These are phyloP conservation scores for Ophioninae sp. DNA, from an alignment of 2,888 invertebrate genomes.

Conservation along the genomic window DNA sequence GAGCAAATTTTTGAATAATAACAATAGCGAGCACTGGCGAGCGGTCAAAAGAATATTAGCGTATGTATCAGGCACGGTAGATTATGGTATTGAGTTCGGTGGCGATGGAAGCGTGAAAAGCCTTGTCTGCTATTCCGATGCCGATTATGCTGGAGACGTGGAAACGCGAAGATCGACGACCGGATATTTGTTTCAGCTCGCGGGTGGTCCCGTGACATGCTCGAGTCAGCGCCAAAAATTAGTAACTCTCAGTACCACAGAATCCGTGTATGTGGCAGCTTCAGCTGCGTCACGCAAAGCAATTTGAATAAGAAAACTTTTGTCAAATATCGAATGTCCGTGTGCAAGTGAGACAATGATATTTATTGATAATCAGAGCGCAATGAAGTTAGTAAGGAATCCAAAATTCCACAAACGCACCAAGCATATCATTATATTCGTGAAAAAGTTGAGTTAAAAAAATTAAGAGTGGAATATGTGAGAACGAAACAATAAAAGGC, in stretches of 20 bases:
- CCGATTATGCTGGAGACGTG: background rate
- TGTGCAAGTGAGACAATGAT: background rate
- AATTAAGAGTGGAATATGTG: background rate
- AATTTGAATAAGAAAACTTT: background rate
- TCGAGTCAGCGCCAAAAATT: constrained; percentile 6
- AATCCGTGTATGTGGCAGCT: constrained; percentile 1
- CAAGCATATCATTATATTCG: constrained; percentile 65
- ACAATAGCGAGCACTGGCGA: background rate
- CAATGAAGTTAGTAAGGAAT: constrained; percentile 61
- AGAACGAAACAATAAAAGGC: background rate
- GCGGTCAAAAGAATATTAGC: background rate
- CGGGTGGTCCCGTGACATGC: constrained; percentile 14
- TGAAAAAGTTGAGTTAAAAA: constrained; percentile 17
- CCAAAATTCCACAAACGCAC: constrained; percentile 57
- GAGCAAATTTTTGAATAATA: background rate
- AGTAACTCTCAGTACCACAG: background rate
- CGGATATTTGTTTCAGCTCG: constrained; percentile 7
- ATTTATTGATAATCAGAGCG: constrained; percentile 54
- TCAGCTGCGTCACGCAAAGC: background rate
- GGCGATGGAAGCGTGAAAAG: background rate
- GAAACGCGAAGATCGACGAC: constrained; percentile 10
- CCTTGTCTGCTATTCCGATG: background rate
- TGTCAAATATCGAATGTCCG: background rate
- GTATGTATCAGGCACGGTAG: background rate
- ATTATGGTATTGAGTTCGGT: background rate